Conservation (phyloP, 1,140 invertebrate species). For the Magallana angulata region DNA sequence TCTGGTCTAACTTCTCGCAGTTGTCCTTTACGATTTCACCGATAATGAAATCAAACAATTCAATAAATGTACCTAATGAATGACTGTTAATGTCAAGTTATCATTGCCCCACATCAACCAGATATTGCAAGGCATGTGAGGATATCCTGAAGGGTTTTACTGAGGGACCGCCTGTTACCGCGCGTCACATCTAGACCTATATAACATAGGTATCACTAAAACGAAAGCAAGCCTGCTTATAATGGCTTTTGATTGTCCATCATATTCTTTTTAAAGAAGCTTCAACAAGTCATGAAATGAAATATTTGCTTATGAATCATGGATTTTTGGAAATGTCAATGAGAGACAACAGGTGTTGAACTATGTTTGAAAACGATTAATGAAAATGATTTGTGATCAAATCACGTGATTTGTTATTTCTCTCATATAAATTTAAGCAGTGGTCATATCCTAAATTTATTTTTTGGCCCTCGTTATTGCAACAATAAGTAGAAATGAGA, state of each 20-base stretch:
- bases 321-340: not conserved
- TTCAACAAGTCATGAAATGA: conserved; percentile 10
- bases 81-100: conserved; percentile 4
- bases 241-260: not conserved
- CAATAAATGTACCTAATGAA: not conserved
- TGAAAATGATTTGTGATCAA: conserved; percentile 15
- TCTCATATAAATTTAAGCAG: not conserved
- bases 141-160: not conserved
- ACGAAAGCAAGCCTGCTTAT: not conserved
- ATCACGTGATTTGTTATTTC: conserved; percentile 6
- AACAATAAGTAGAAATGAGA: too few relatives aligned
- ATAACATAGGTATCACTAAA: not conserved
- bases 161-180: not conserved
- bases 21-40: not conserved
- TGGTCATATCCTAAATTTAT: not conserved
- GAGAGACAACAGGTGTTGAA: not conserved
- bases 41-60: not conserved
- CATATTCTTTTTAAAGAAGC: conserved; percentile 1
- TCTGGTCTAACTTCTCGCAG: not conserved
- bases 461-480: not conserved
- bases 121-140: not conserved
- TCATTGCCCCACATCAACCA: conserved; percentile 18
- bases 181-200: not conserved
- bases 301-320: conserved; percentile 7
- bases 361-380: not conserved